Conservation (phyloP, 2,888 invertebrate species). For the Troglohyphantes excavatus region DNA sequence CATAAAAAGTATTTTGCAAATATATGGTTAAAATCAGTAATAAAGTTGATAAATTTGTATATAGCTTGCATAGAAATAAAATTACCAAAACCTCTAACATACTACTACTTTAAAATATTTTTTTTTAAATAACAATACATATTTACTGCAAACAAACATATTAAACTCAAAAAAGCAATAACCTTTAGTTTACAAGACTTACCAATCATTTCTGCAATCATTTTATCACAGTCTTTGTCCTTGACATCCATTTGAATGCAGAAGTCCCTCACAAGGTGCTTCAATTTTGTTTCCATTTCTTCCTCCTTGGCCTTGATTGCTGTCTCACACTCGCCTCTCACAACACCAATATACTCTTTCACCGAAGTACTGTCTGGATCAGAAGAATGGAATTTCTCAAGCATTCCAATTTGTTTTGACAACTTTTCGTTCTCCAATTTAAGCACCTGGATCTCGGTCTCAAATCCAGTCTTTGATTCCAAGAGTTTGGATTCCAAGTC, state of each 20-base stretch:
- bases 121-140: too few relatives aligned
- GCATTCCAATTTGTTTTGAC: constrained; percentile 24
- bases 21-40: too few relatives aligned
- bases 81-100: too few relatives aligned
- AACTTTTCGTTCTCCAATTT: constrained; percentile 57
- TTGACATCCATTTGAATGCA: constrained; percentile 67
- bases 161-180: not conserved
- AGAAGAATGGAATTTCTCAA: constrained; percentile 41
- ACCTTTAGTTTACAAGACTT: not conserved
- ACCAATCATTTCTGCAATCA: constrained; percentile 72
- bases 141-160: not conserved
- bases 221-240: constrained; percentile 74
- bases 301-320: constrained; percentile 71
- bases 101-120: too few relatives aligned
- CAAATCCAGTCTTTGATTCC: constrained; percentile 21
- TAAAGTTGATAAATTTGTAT: too few relatives aligned
- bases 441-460: constrained; percentile 39
- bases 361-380: constrained; percentile 41
- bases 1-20: too few relatives aligned
- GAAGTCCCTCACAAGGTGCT: constrained; percentile 64
- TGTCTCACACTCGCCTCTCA: constrained; percentile 60
- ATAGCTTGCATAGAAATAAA: too few relatives aligned
- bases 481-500: constrained; percentile 38
- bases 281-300: constrained; percentile 57
- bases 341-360: constrained; percentile 46